Conservation (phyloP, 2,797 vertebrate species). For the Scolopax rusticola region DNA sequence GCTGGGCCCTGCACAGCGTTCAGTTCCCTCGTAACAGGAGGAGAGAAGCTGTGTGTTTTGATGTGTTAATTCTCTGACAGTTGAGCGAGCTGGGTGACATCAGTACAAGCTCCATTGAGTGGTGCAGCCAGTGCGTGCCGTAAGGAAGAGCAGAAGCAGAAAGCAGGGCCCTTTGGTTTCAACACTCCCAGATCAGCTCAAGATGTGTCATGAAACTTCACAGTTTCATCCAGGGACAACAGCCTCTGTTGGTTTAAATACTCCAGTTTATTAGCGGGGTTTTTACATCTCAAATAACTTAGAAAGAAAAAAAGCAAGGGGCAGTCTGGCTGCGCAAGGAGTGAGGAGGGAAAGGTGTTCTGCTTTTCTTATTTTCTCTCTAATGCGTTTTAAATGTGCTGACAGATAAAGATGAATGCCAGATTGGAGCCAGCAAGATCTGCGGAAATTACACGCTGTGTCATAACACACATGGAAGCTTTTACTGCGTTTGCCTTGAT, state of each 20-base stretch:
- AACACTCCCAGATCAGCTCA: neutral
- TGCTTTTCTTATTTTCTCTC: neutral
- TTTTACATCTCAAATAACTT: neutral
- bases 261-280: neutral
- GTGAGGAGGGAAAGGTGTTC: neutral
- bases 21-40: rapidly evolving
- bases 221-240: neutral
- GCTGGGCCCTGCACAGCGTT: neutral
- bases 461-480: slow-evolving; percentile 93
- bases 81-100: neutral
- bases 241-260: neutral
- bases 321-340: neutral
- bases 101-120: neutral
- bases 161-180: neutral
- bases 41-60: neutral
- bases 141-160: neutral
- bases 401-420: slow-evolving; percentile 89
- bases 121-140: rapidly evolving
- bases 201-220: neutral
- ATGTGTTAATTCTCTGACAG: neutral
- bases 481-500: slow-evolving; percentile 88
- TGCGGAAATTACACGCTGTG: slow-evolving; percentile 90
- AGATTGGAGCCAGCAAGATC: slow-evolving; percentile 85
- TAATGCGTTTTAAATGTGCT: slow-evolving; percentile 18
- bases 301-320: neutral